These are phyloP conservation scores for Eurosta solidaginis DNA, from an alignment of 1,140 invertebrate genomes.

Conservation along the genomic window DNA sequence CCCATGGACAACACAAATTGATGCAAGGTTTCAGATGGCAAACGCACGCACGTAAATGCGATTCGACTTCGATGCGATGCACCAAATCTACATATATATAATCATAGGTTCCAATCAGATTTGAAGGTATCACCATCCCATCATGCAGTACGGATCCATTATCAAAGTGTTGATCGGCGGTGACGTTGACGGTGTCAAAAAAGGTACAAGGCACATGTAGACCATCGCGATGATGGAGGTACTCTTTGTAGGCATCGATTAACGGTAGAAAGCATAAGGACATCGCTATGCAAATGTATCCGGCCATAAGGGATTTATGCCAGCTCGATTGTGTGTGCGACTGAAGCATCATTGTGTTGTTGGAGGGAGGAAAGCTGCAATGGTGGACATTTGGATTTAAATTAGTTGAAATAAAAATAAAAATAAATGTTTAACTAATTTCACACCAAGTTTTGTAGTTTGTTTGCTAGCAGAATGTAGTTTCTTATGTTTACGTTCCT, in stretches of 20 bases:
- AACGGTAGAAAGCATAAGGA: neutral
- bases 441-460: too few species aligned
- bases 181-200: slow-evolving; percentile 54
- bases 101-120: slow-evolving; percentile 48
- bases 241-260: neutral
- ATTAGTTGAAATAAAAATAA: too few species aligned
- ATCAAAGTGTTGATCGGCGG: slow-evolving; percentile 38
- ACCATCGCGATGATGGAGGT: slow-evolving; percentile 45
- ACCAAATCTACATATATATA: slow-evolving; percentile 47
- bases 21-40: slow-evolving; percentile 54
- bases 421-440: too few species aligned
- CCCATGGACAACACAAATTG: slow-evolving; percentile 55
- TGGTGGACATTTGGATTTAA: too few species aligned
- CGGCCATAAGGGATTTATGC: neutral
- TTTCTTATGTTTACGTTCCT: too few species aligned
- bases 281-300: neutral
- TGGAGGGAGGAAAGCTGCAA: too few species aligned
- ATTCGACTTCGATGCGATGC: slow-evolving; percentile 42
- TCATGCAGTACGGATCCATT: slow-evolving; percentile 52
- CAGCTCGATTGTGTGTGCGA: neutral
- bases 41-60: slow-evolving; percentile 48
- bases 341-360: neutral
- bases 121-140: slow-evolving; percentile 45
- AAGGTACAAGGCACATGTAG: slow-evolving; percentile 49
- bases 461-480: too few species aligned